A percentile compares a stretch with the other conserved stretches of the same genome.
Evolutionary conservation across 2,797 vertebrate genomes (phyloP).

Genomic region (Austrolebias charrua): DNA sequence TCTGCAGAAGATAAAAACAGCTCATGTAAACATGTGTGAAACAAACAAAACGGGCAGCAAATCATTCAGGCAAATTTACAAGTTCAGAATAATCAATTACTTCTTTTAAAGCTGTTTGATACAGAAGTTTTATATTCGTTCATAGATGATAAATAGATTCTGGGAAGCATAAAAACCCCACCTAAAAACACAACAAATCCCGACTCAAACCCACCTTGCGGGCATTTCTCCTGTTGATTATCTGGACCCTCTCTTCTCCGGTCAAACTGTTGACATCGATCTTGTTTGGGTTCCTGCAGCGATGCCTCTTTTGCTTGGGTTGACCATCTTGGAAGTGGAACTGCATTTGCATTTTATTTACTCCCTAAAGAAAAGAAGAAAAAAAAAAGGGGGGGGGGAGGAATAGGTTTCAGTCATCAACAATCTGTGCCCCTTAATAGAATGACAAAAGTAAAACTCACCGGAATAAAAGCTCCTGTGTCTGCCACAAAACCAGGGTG

Average conservation of each 20-base stretch:
- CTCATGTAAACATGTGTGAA: conserved; percentile 14
- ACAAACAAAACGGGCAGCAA: neutral
- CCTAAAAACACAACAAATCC: neutral
- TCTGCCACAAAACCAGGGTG: conserved; percentile 97
- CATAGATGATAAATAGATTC: too few relatives aligned
- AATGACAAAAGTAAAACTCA: conserved; percentile 64
- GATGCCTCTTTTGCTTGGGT: conserved; percentile 97
- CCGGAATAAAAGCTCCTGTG: conserved; percentile 93
- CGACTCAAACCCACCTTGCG: conserved; percentile 84
- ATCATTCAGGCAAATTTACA: too few relatives aligned
- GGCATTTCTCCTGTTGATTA: conserved; percentile 97
- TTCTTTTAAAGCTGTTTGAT: too few relatives aligned
- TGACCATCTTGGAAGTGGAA: conserved; percentile 93
- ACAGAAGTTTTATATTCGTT: neutral
- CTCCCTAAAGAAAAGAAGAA: conserved; percentile 72
- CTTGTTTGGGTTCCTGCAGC: conserved; percentile 97
- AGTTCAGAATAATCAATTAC: too few relatives aligned
- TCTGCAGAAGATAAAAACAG: conserved; percentile 73
- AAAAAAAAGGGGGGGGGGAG: neutral
- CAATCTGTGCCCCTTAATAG: neutral
- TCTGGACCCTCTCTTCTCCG: conserved; percentile 96
- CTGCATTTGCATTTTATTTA: conserved; percentile 89
- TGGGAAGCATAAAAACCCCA: too few relatives aligned
- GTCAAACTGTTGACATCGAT: conserved; percentile 96
- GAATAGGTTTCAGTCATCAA: neutral